These are phyloP conservation scores for Ophioninae sp. DNA, from an alignment of 2,888 invertebrate species.

Conservation along the genomic window DNA sequence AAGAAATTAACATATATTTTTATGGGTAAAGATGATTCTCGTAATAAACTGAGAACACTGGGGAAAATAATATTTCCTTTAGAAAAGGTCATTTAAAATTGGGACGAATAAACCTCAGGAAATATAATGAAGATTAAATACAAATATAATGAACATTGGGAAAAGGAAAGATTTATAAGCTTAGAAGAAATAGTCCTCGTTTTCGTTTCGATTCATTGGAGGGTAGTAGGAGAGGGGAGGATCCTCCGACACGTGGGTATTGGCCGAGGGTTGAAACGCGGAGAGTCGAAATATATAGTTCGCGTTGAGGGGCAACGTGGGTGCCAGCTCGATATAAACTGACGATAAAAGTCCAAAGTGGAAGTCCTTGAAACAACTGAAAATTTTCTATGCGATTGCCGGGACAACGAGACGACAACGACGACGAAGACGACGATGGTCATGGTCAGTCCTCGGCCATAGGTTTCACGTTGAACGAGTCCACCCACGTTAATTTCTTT, in stretches of 20 bases:
- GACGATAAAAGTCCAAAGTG: slow-evolving; percentile 51
- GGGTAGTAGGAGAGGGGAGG: not conserved
- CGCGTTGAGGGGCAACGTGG: slow-evolving; percentile 43
- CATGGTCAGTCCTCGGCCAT: slow-evolving; percentile 57
- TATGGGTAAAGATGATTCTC: too few relatives aligned
- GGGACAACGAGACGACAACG: slow-evolving; percentile 27
- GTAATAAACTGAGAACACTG: too few relatives aligned
- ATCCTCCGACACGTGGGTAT: slow-evolving; percentile 27
- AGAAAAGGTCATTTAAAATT: too few relatives aligned
- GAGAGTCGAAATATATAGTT: slow-evolving; percentile 18
- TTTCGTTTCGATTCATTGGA: not conserved
- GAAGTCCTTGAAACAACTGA: slow-evolving; percentile 60
- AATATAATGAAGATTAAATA: too few relatives aligned
- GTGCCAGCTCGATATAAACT: slow-evolving; percentile 50
- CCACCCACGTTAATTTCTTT: slow-evolving; percentile 62
- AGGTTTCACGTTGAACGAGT: slow-evolving; percentile 56
- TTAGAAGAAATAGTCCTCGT: not conserved
- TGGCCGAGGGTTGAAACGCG: slow-evolving; percentile 23
- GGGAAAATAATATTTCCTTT: too few relatives aligned
- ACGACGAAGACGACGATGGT: slow-evolving; percentile 55
- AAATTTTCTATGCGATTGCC: slow-evolving; percentile 54
- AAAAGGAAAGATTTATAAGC: too few relatives aligned
- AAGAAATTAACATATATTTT: too few relatives aligned
- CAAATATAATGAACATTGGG: too few relatives aligned
- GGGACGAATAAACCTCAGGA: too few relatives aligned